These are phyloP conservation scores for Etheostoma nigrum DNA, from an alignment of 2,797 vertebrate species.

Conservation along the genomic window DNA sequence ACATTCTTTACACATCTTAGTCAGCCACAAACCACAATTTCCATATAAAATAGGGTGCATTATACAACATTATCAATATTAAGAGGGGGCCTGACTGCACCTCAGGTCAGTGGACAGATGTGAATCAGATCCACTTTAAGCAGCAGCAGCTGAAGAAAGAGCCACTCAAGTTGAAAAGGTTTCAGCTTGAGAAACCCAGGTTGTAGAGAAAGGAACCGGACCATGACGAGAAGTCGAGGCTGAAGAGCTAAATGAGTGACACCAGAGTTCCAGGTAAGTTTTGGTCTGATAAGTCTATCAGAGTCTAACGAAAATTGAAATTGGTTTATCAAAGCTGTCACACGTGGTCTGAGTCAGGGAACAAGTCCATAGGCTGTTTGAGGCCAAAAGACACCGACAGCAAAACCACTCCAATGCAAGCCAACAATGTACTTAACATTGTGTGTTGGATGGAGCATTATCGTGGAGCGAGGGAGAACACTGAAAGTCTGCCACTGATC, in stretches of 20 bases:
- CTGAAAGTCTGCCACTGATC: not conserved
- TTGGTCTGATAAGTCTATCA: not conserved
- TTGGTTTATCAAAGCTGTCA: not conserved
- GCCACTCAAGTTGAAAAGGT: not conserved
- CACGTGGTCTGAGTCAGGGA: conserved; percentile 19
- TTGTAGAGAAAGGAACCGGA: not conserved
- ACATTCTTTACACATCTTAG: not conserved
- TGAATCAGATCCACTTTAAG: not conserved
- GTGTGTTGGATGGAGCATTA: not conserved
- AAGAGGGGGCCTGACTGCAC: not conserved
- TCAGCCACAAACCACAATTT: not conserved
- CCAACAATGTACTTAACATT: conserved; percentile 15
- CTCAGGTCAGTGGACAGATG: not conserved
- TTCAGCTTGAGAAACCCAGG: not conserved
- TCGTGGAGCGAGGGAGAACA: not conserved
- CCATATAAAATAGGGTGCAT: conserved; percentile 1
- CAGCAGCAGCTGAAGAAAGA: not conserved
- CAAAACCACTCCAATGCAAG: conserved; percentile 12
- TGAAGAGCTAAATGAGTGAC: not conserved
- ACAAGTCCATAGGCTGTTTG: conserved; percentile 10
- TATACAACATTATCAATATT: not conserved
- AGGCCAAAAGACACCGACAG: conserved; percentile 31
- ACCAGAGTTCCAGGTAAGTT: not conserved
- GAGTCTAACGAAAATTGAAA: conserved; percentile 7
- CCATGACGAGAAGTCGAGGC: not conserved